These are phyloP conservation scores for Acyrthosiphon pisum DNA, from an alignment of 1,140 invertebrate genomes.

Conservation along the genomic window DNA sequence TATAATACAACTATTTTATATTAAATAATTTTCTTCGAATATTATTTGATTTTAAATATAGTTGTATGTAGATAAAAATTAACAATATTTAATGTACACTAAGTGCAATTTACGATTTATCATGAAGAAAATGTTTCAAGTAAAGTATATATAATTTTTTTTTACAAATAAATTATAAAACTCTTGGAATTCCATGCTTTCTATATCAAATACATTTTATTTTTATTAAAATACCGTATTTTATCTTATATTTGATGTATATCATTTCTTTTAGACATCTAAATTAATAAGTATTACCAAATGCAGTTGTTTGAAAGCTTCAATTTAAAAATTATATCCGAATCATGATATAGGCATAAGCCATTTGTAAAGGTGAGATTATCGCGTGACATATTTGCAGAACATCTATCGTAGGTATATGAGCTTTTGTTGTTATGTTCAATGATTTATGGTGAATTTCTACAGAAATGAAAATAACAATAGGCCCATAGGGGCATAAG, in stretches of 20 bases:
- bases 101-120: not conserved
- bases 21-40: not conserved
- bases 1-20: not conserved
- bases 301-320: not conserved
- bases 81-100: not conserved
- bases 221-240: too few relatives aligned
- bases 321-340: not conserved
- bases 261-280: not conserved
- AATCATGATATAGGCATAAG: not conserved
- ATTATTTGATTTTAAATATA: not conserved
- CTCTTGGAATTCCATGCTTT: not conserved
- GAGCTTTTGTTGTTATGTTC: slow-evolving; percentile 39
- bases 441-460: slow-evolving; percentile 46
- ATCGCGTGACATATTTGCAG: slow-evolving; percentile 34
- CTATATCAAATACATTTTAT: not conserved
- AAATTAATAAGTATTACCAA: not conserved
- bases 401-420: not conserved
- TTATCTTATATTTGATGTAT: not conserved
- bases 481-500: not conserved
- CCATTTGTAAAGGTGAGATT: slow-evolving; percentile 46
- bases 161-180: not conserved
- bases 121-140: not conserved
- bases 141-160: not conserved
- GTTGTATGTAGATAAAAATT: not conserved
- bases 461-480: slow-evolving; percentile 14